Conservation (phyloP, 2,888 invertebrate genomes). For the Byasa hedistus region DNA sequence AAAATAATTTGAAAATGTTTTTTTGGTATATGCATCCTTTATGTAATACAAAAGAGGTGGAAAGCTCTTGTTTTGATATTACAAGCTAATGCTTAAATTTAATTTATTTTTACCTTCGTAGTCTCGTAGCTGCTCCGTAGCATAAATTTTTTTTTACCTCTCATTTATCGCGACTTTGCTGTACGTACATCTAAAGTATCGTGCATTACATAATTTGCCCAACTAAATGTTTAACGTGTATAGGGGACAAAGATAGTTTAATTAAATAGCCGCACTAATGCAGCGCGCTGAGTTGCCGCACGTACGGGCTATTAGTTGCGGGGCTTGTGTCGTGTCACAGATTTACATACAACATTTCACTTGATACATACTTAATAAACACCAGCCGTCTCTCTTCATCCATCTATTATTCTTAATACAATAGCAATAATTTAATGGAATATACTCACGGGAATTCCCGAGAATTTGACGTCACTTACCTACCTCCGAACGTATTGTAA, state of each 20-base stretch:
- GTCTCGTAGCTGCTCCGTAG: conserved; percentile 39
- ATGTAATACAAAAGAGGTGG: too few relatives aligned
- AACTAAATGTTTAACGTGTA: background rate
- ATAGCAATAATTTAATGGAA: background rate
- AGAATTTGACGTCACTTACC: background rate
- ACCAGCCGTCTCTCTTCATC: background rate
- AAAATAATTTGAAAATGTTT: too few relatives aligned
- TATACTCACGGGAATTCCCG: background rate
- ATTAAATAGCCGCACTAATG: background rate
- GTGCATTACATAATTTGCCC: background rate
- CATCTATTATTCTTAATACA: background rate
- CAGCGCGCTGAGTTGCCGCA: conserved; percentile 32
- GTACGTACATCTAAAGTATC: background rate
- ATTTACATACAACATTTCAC: conserved; percentile 36
- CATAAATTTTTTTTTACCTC: conserved; percentile 11
- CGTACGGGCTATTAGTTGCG: conserved; percentile 49
- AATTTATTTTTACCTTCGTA: conserved; percentile 19
- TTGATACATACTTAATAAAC: conserved; percentile 18
- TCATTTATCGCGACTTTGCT: background rate
- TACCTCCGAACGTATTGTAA: background rate
- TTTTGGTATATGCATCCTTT: too few relatives aligned
- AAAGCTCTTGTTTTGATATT: background rate
- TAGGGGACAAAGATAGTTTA: background rate
- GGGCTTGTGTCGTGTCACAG: conserved; percentile 27
- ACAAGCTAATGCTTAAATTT: background rate